Evolutionary conservation across 2,888 invertebrate species (phyloP), one percentile per base, ranked within the genome.

Genomic region (Nebria salina): DNA sequence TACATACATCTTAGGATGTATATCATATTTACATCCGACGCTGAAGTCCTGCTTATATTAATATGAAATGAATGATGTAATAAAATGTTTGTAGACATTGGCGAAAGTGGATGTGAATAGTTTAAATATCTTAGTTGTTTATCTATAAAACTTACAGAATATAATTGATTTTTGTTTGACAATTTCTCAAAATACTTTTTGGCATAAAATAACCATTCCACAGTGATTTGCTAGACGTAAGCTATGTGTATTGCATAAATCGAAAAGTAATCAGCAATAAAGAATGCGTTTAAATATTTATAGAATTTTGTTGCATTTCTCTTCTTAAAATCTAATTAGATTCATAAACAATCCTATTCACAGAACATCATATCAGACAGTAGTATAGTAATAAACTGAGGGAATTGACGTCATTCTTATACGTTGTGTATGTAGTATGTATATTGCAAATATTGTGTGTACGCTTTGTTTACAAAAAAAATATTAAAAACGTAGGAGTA

Each of bases 271-370:
- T 54, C 3, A 54, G 54, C 8, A 8, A 34, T 34, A 34, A 34
- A 34, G 34, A 34, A 34, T 34, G 34, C 34, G 34, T 34, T 34
- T 34, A 34, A 34, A 34, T 66, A 66, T 66, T 5, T 11, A 66
- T 66, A n/a, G 66, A 66, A 2, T 15, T n/a, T 66, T 11, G 66
- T 66, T 66, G 7, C 25, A 11, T 11, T 13, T 66, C 66, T 66
- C 2, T 20, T 25, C 34, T 34, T 34, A 34, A 34, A 34, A 34
- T 25, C 11, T 66, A 66, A 66, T 66, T 66, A 66, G 66, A 20
- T 66, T 66, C 66, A 20, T 66, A 66, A 66, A 66, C 66, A 66
- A 66, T 66, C n/a, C 4, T 25, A 66, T 66, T 66, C 66, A 15
- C 7, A 66, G 66, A 66, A 66, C 66, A 66, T 1, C 25, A 13